Evolutionary conservation across 1,140 invertebrate species (phyloP).

Genomic region (Leptoteleia sp.): DNA sequence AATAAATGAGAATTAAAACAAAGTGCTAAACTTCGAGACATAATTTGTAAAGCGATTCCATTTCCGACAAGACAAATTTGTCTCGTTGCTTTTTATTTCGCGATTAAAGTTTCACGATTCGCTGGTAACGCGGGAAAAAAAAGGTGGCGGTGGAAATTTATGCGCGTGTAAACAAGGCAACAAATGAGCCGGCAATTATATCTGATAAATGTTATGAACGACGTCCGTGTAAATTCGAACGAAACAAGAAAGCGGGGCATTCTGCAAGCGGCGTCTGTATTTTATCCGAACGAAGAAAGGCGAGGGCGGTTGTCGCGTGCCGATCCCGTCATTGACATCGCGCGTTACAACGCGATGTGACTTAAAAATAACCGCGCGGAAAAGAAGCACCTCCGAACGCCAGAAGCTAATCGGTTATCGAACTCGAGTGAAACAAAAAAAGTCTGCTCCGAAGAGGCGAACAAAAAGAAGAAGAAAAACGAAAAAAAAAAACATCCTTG

Average conservation of each 20-base stretch:
- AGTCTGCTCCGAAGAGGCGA: neutral
- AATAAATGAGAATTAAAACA: no score
- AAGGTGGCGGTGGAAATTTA: slow-evolving; percentile 42
- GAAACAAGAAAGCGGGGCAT: slow-evolving; percentile 24
- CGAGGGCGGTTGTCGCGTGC: slow-evolving; percentile 66
- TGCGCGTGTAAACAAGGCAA: slow-evolving; percentile 50
- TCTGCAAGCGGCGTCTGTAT: slow-evolving; percentile 53
- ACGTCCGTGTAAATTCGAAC: slow-evolving; percentile 35
- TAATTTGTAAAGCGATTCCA: neutral
- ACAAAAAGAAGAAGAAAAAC: no score
- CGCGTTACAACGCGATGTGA: slow-evolving; percentile 18
- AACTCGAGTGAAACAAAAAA: slow-evolving; percentile 39
- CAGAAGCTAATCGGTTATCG: slow-evolving; percentile 64
- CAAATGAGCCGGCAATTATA: slow-evolving; percentile 58
- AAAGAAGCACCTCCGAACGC: slow-evolving; percentile 24
- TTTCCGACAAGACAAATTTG: slow-evolving; percentile 17
- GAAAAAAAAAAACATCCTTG: no score
- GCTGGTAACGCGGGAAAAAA: neutral
- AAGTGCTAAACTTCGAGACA: neutral
- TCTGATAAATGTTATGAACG: slow-evolving; percentile 44
- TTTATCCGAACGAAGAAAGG: slow-evolving; percentile 62
- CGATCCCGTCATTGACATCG: slow-evolving; percentile 63
- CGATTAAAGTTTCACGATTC: neutral
- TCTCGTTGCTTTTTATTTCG: slow-evolving; percentile 8
- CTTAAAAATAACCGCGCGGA: slow-evolving; percentile 61